Percentiles rank a stretch among this genome's conserved stretches.
Evolutionary conservation across 2,797 vertebrate genomes (phyloP).

Genomic region (Hybognathus amarus): DNA sequence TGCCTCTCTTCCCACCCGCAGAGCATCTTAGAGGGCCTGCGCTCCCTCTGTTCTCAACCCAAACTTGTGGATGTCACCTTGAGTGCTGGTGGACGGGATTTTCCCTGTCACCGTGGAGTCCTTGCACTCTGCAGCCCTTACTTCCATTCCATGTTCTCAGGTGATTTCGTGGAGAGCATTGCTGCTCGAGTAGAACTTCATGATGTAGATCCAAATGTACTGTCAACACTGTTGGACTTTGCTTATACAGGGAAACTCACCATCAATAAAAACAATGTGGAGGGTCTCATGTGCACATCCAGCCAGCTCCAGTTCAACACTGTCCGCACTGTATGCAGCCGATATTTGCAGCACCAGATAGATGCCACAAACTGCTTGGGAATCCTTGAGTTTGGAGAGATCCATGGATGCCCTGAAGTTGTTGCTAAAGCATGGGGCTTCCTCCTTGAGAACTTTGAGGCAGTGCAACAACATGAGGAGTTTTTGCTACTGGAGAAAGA

Average conservation of each 20-base stretch:
- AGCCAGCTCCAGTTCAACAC: conserved; percentile 92
- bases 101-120: conserved; percentile 90
- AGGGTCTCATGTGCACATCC: conserved; percentile 86
- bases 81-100: conserved; percentile 82
- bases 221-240: conserved; percentile 87
- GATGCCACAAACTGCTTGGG: conserved; percentile 94
- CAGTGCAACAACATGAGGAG: conserved; percentile 87
- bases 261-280: conserved; percentile 93
- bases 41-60: conserved; percentile 83
- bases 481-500: conserved; percentile 86
- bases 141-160: conserved; percentile 93
- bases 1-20: conserved; percentile 91
- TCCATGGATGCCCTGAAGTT: conserved; percentile 90
- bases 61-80: conserved; percentile 90
- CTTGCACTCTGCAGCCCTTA: conserved; percentile 94
- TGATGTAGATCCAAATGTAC: conserved; percentile 81
- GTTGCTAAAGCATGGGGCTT: conserved; percentile 93
- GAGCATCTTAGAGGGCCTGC: conserved; percentile 88
- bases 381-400: conserved; percentile 93
- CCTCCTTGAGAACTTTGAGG: conserved; percentile 93
- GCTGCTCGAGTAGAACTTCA: conserved; percentile 88
- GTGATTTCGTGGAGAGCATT: conserved; percentile 93
- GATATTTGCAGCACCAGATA: conserved; percentile 96
- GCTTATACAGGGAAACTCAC: conserved; percentile 94
- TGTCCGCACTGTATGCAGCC: conserved; percentile 88